Evolutionary conservation across 2,797 vertebrate species (phyloP).

Genomic region (Alfaro cultratus): DNA sequence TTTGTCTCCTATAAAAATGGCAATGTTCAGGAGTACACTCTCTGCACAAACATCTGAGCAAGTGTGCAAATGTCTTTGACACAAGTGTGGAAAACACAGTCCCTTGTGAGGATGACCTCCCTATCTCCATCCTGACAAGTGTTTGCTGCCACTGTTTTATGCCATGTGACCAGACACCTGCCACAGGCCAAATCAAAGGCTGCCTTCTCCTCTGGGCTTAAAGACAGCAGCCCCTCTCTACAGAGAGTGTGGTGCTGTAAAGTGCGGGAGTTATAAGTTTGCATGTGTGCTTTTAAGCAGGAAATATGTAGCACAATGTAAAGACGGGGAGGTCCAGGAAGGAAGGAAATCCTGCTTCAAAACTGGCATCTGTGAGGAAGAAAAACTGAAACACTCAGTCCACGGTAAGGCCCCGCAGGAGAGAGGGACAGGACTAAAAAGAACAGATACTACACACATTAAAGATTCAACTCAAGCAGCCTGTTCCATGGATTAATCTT

Average conservation of each 20-base stretch:
- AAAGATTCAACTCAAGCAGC: background rate
- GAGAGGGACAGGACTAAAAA: conserved; percentile 35
- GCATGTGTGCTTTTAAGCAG: conserved; percentile 64
- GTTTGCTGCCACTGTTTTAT: conserved; percentile 52
- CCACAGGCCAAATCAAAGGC: conserved; percentile 61
- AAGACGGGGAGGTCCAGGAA: conserved; percentile 83
- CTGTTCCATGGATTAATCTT: background rate
- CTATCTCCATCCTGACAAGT: conserved; percentile 55
- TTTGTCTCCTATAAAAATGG: background rate
- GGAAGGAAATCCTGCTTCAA: conserved; percentile 84
- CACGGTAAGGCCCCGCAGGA: conserved; percentile 36
- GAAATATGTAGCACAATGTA: conserved; percentile 85
- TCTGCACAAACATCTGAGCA: conserved; percentile 28
- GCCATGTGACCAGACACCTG: conserved; percentile 75
- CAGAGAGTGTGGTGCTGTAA: background rate
- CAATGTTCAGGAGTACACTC: background rate
- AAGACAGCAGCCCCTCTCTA: conserved; percentile 24
- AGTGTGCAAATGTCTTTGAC: conserved; percentile 13
- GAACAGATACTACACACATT: background rate
- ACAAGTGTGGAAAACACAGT: conserved; percentile 47
- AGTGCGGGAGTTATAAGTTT: conserved; percentile 8
- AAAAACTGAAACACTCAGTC: conserved; percentile 76
- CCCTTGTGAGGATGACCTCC: conserved; percentile 66
- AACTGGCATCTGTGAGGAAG: conserved; percentile 67
- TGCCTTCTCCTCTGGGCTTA: conserved; percentile 56